Evolutionary conservation across 2,888 invertebrate genomes (phyloP).

Genomic region (Erebia epiphron): DNA sequence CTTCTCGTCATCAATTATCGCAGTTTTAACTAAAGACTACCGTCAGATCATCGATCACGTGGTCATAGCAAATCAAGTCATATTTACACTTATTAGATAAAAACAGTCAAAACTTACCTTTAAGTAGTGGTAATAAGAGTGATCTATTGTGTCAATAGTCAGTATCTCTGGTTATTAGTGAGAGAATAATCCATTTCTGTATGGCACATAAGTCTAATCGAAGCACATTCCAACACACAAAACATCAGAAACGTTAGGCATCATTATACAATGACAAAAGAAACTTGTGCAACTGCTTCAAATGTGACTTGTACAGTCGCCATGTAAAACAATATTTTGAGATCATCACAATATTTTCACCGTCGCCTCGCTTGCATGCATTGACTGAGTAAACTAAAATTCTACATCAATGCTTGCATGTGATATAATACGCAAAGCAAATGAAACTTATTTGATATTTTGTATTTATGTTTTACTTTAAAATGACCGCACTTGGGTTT

Average conservation of each 20-base stretch:
- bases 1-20: constrained; percentile 55
- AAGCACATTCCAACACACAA: constrained; percentile 72
- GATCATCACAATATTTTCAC: neutral
- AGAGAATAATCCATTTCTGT: constrained; percentile 54
- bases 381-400: no score
- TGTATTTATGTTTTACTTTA: neutral
- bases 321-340: constrained; percentile 41
- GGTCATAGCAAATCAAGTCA: constrained; percentile 43
- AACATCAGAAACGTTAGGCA: constrained; percentile 71
- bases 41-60: constrained; percentile 56
- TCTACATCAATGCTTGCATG: no score
- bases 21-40: constrained; percentile 47
- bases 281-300: constrained; percentile 78
- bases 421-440: no score
- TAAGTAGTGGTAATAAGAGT: constrained; percentile 34
- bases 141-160: constrained; percentile 29
- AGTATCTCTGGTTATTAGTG: constrained; percentile 42
- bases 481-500: no score
- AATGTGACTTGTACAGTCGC: constrained; percentile 66
- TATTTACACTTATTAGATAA: constrained; percentile 41
- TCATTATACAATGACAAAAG: constrained; percentile 81
- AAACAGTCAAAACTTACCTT: constrained; percentile 40
- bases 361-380: no score
- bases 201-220: constrained; percentile 64
- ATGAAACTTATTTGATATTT: neutral